Percentiles rank a stretch among this genome's conserved stretches.
These are phyloP conservation scores for Heliconius congener DNA, from an alignment of 1,140 invertebrate species.

Conservation along the genomic window DNA sequence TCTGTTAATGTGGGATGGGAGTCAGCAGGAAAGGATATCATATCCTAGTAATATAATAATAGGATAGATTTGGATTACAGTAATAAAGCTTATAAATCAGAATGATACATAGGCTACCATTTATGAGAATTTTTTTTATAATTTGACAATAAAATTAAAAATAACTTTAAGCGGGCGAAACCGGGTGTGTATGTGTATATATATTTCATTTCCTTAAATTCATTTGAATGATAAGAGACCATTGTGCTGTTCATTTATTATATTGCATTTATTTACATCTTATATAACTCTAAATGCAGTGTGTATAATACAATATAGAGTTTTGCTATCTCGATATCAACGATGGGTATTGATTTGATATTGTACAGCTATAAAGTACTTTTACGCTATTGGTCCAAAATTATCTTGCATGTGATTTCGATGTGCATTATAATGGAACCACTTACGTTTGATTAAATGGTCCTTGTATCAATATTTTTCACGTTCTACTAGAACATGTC, in stretches of 20 bases:
- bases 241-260: neutral
- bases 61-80: too few species aligned
- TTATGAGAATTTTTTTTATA: too few species aligned
- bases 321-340: conserved; percentile 17
- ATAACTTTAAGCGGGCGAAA: too few species aligned
- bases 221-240: too few species aligned
- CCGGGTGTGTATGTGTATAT: too few species aligned
- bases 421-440: conserved; percentile 22
- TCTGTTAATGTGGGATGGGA: too few species aligned
- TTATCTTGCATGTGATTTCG: conserved; percentile 24
- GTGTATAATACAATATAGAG: conserved; percentile 13
- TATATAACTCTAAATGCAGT: neutral
- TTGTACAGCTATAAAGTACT: neutral
- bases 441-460: conserved; percentile 22
- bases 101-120: too few species aligned
- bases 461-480: neutral
- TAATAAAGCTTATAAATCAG: too few species aligned
- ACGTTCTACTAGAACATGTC: neutral
- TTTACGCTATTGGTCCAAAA: conserved; percentile 17
- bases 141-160: too few species aligned
- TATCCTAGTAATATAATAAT: too few species aligned
- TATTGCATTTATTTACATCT: neutral
- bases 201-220: too few species aligned
- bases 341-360: conserved; percentile 24
- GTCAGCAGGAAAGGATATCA: too few species aligned